A percentile compares a stretch with the other conserved stretches of the same genome.
phyloP scores from a whole-genome alignment of 2,797 vertebrate species.

The Fistularia tabacaria region DNA sequence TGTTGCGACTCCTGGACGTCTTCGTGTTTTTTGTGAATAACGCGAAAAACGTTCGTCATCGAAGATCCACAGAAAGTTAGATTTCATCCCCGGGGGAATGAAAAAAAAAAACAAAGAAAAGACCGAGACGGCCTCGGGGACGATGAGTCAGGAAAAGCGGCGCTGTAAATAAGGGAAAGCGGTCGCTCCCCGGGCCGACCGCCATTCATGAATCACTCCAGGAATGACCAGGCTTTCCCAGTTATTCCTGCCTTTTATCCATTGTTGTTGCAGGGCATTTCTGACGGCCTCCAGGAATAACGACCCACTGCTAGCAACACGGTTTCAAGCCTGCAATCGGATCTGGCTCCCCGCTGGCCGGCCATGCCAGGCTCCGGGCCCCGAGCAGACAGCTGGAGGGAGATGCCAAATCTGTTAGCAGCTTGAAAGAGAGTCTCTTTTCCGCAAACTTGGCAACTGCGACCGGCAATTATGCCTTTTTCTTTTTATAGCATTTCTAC shows the following conservation, averaged over 20 bases:
- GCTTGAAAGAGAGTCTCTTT: slow-evolving; percentile 38
- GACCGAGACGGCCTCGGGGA: slow-evolving; percentile 17
- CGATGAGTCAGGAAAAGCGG: slow-evolving; percentile 37
- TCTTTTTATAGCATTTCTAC: slow-evolving; percentile 52
- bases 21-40: slow-evolving; percentile 27
- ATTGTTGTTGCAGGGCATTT: slow-evolving; percentile 43
- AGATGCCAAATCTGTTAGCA: slow-evolving; percentile 52
- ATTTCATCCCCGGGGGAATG: slow-evolving; percentile 23
- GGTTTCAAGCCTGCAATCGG: slow-evolving; percentile 61
- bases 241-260: slow-evolving; percentile 57
- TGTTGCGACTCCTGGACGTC: no score
- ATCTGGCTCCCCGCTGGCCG: slow-evolving; percentile 50
- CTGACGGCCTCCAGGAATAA: slow-evolving; percentile 51
- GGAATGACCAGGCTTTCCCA: slow-evolving; percentile 48
- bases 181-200: slow-evolving; percentile 40
- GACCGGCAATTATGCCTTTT: slow-evolving; percentile 9
- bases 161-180: slow-evolving; percentile 11
- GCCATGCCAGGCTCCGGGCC: slow-evolving; percentile 31
- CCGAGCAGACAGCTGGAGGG: slow-evolving; percentile 31
- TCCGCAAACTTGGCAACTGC: slow-evolving; percentile 32
- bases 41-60: slow-evolving; percentile 23
- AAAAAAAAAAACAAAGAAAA: no score
- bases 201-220: slow-evolving; percentile 58
- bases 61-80: neutral
- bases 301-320: slow-evolving; percentile 58